Evolutionary conservation across 2,797 vertebrate species (phyloP), one percentile per base, ranked within the genome.

Genomic region (Leucoraja ocellata): DNA sequence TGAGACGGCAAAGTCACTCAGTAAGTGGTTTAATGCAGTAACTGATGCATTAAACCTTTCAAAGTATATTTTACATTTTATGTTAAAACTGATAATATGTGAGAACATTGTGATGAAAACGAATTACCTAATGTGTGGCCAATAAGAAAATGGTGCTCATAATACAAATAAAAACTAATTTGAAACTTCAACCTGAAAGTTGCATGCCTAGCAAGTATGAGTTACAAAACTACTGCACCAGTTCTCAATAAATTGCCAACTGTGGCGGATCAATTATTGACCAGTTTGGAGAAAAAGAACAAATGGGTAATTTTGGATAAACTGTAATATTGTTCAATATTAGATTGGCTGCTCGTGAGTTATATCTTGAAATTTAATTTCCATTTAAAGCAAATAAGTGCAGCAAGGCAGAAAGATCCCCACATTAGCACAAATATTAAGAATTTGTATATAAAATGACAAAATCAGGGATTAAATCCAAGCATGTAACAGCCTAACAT

Each of bases 31-130:
- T 91, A 73, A 36, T 91, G 90, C 36, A 74, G 54, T 54, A 7
- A 54, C 71, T 73, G 68, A 39, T 74, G 36, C 11, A 73, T 73
- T 16, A 74, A 25, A 16, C 6, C 68, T 73, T 91, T 73, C 39
- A 46, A 91, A 91, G 54, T 91, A 68, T 23, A 74, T 74, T 73
- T 39, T 32, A 73, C 23, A 91, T 74, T 73, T 46, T 74, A 91
- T 91, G 54, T 74, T 91, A 74, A 91, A 91, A 54, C 90, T 73
- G 71, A 54, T 54, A 54, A 91, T 23, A 1, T 2, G 25, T 36
- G n/a, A 25, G 90, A 28, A 86, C 28, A 46, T 13, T 13, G 1
- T 91, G 68, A 54, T 4, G 9, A 4, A 74, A 91, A 36, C 54
- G 14, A 46, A 73, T 73, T 36, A 54, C 28, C 23, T 71, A 74